phyloP scores from a whole-genome alignment of 2,888 invertebrate species.

The Pyrochroa serraticornis region DNA sequence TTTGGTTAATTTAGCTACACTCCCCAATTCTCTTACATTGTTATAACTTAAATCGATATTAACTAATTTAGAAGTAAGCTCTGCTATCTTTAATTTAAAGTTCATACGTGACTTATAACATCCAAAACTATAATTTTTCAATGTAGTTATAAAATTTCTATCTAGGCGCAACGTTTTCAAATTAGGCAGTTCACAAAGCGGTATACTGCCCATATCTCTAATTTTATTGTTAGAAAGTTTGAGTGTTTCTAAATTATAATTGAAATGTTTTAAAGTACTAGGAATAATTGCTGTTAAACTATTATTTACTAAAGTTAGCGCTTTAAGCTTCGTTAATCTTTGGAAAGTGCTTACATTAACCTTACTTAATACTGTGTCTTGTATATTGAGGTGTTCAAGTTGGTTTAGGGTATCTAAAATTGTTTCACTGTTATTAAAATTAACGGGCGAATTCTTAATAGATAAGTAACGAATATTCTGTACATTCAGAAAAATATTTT shows the following conservation, averaged over 20 bases:
- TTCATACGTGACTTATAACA: too few species aligned
- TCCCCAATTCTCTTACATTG: constrained; percentile 34
- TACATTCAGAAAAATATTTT: constrained; percentile 45
- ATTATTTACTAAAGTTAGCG: constrained; percentile 41
- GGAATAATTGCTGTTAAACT: constrained; percentile 34
- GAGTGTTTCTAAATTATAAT: constrained; percentile 34
- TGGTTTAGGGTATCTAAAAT: constrained; percentile 36
- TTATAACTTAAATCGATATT: constrained; percentile 44
- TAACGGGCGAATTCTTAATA: constrained; percentile 34
- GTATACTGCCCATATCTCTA: constrained; percentile 34
- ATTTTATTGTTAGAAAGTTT: constrained; percentile 40
- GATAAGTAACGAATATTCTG: constrained; percentile 38
- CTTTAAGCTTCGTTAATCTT: constrained; percentile 36
- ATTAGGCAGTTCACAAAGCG: constrained; percentile 40
- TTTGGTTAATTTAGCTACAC: constrained; percentile 32
- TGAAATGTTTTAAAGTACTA: constrained; percentile 28
- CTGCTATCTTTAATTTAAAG: background rate
- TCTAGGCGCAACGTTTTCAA: constrained; percentile 37
- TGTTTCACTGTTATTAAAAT: constrained; percentile 29
- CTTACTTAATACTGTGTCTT: constrained; percentile 36
- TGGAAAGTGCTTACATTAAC: constrained; percentile 30
- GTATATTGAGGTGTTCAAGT: constrained; percentile 38
- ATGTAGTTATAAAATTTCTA: background rate
- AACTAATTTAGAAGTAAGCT: constrained; percentile 22
- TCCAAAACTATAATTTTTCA: too few species aligned